Evolutionary conservation across 2,797 vertebrate genomes (phyloP), one percentile per base, ranked within the genome.

Genomic region (Semaprochilodus insignis): DNA sequence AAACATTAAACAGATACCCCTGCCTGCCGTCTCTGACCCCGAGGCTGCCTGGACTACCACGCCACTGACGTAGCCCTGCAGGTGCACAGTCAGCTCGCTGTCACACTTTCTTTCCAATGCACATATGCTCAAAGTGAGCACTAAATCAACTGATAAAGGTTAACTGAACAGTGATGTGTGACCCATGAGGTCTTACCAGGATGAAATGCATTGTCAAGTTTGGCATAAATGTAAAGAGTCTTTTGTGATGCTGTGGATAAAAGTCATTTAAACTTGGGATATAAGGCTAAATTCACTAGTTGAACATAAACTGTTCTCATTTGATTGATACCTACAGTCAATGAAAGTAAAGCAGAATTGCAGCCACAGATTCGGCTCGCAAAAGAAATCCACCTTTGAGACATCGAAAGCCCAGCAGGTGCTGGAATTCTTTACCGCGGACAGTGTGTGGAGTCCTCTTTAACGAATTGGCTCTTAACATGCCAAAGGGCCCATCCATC

Each of bases 1-100:
- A 83, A 88, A 90, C 89, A 88, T 88, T 88, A 83, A 87, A 89
- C 90, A 91, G 91, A 89, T 86, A 86, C 88, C 85, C 52, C 83
- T 82, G 85, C 87, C 85, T 81, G 77, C 87, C 19, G 82, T 85
- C 52, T 87, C 76, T 88, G 89, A 90, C 89, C 88, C 83, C 59
- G 59, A 69, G 85, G 78, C 85, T 81, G 80, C 87, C 83, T 85
- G 83, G 85, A 86, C 87, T 85, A 85, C 80, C 82, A 81, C 86
- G 54, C 83, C 69, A 77, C 89, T 90, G 89, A 89, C 88, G 88
- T 88, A 89, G 88, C 81, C 81, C 87, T 86, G 88, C 89, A 90
- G 89, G 89, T 90, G 89, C 89, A 86, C 76, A 77, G 74, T 52
- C 76, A 62, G 66, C 51, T 76, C 73, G 40, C 63, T 17, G 63